phyloP scores from a whole-genome alignment of 2,797 vertebrate species.

The Sebastes wilsoni region DNA sequence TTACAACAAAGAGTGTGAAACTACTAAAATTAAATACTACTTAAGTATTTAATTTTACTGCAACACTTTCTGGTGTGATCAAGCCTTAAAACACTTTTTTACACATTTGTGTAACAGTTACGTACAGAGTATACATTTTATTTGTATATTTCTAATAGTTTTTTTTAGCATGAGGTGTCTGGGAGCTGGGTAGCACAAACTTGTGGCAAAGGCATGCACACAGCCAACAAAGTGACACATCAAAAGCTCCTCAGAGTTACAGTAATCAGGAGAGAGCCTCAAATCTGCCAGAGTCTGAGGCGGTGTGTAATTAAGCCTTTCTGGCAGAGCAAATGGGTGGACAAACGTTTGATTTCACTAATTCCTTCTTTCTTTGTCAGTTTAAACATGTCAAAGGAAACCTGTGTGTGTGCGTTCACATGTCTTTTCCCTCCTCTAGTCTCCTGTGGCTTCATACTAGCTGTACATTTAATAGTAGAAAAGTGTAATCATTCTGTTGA shows the following conservation, averaged over 20 bases:
- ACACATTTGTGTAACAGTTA: neutral
- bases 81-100: neutral
- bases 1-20: too few species aligned
- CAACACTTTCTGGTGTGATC: too few species aligned
- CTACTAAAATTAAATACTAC: too few species aligned
- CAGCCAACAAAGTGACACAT: constrained; percentile 53
- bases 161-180: neutral
- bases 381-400: constrained; percentile 34
- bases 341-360: constrained; percentile 55
- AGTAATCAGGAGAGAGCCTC: constrained; percentile 57
- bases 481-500: neutral
- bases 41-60: neutral
- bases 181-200: neutral
- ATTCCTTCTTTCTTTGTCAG: constrained; percentile 51
- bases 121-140: neutral
- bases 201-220: neutral
- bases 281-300: constrained; percentile 47
- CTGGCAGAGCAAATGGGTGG: constrained; percentile 44
- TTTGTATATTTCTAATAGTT: neutral
- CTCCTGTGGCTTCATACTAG: neutral
- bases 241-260: constrained; percentile 57
- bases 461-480: neutral
- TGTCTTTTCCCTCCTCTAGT: neutral
- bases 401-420: neutral
- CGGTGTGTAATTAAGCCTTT: constrained; percentile 66